A percentile compares a stretch with the other conserved stretches of the same genome.
These are phyloP conservation scores for Phalacrocorax brasilianus DNA, from an alignment of 2,113 vertebrate species.

Conservation along the genomic window DNA sequence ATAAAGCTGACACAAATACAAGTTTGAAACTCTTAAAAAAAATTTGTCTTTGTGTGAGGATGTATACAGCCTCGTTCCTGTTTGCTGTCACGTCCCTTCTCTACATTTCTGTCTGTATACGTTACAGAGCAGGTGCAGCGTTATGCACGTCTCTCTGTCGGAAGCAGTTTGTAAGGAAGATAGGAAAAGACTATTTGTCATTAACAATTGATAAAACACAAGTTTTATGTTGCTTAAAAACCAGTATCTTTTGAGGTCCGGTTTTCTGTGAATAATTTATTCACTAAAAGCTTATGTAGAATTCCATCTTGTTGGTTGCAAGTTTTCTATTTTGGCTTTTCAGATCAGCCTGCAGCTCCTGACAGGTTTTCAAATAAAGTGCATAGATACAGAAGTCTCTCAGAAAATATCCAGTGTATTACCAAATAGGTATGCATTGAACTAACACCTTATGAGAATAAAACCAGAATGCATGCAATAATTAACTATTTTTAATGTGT, in stretches of 20 bases:
- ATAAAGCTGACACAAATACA: background rate
- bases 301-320: background rate
- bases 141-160: background rate
- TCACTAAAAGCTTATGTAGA: background rate
- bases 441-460: background rate
- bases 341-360: background rate
- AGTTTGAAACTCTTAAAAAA: background rate
- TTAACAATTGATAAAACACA: background rate
- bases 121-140: accelerated
- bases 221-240: background rate
- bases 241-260: background rate
- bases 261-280: background rate
- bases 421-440: background rate
- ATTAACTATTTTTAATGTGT: background rate
- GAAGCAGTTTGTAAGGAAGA: background rate
- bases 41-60: background rate
- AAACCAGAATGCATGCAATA: background rate
- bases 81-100: background rate
- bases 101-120: background rate
- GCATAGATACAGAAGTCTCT: background rate
- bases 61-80: background rate
- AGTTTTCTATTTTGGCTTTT: background rate
- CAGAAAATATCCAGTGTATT: background rate
- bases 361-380: background rate
- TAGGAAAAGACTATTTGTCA: background rate